Percentiles rank a stretch among this genome's conserved stretches.
These are phyloP conservation scores for Catocala fraxini DNA, from an alignment of 2,888 invertebrate species.

Conservation along the genomic window DNA sequence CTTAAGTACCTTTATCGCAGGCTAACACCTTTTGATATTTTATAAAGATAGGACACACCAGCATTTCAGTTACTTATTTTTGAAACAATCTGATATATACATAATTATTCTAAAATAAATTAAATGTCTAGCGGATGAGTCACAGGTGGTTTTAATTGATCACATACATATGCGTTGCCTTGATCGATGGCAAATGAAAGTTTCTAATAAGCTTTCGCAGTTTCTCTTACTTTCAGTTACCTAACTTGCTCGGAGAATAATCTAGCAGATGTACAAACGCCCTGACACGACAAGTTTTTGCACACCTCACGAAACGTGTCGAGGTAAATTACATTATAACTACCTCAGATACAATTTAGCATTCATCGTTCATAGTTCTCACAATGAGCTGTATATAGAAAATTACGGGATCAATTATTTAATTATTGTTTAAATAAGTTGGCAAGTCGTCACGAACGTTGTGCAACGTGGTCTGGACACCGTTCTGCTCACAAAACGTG, in stretches of 20 bases:
- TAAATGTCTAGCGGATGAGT: background rate
- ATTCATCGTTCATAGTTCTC: constrained; percentile 25
- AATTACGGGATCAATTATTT: constrained; percentile 17
- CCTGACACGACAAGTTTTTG: constrained; percentile 26
- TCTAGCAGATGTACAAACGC: constrained; percentile 11
- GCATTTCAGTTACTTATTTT: background rate
- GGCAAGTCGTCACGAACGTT: constrained; percentile 23
- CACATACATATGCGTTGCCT: constrained; percentile 10
- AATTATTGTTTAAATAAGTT: constrained; percentile 14
- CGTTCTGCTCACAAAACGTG: constrained; percentile 22
- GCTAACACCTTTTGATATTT: constrained; percentile 1
- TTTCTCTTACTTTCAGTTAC: constrained; percentile 28
- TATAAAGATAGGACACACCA: background rate
- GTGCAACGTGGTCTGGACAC: constrained; percentile 25
- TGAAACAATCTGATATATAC: too few relatives aligned
- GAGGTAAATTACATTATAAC: constrained; percentile 54
- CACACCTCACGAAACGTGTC: constrained; percentile 50
- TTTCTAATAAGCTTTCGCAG: constrained; percentile 36
- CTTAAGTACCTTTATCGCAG: constrained; percentile 3
- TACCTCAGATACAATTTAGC: constrained; percentile 33
- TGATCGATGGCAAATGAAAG: constrained; percentile 33
- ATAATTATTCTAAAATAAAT: background rate
- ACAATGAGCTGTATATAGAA: constrained; percentile 8
- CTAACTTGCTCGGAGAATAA: constrained; percentile 15
- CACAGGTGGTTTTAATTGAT: constrained; percentile 9